A percentile compares a stretch with the other conserved stretches of the same genome.
Evolutionary conservation across 2,888 invertebrate species (phyloP).

Genomic region (Lissonota sp.): DNA sequence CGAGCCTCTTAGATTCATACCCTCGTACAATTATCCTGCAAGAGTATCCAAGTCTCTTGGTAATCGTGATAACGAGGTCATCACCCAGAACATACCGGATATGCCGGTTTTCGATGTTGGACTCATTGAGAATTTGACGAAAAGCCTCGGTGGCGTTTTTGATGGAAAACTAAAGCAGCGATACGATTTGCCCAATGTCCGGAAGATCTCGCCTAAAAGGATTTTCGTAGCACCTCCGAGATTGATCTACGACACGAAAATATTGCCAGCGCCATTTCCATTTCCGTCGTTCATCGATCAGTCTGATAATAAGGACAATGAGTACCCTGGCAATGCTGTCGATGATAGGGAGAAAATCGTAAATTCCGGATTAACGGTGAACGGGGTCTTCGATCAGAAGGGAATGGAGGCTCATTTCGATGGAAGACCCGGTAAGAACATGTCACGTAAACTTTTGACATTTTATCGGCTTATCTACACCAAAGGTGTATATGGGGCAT

Average conservation of each 20-base stretch:
- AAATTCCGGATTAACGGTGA: background rate
- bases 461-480: background rate
- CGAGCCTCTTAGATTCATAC: constrained; percentile 58
- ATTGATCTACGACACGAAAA: constrained; percentile 69
- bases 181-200: constrained; percentile 61
- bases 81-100: constrained; percentile 19
- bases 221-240: constrained; percentile 69
- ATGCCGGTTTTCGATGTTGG: constrained; percentile 46
- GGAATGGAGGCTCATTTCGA: background rate
- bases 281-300: constrained; percentile 22
- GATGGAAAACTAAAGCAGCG: constrained; percentile 41
- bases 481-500: background rate
- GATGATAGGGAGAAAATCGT: background rate
- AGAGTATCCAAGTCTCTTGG: constrained; percentile 7
- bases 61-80: background rate
- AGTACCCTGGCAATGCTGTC: too few species aligned
- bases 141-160: constrained; percentile 62
- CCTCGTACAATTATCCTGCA: constrained; percentile 23
- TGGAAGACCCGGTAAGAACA: constrained; percentile 38
- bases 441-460: background rate
- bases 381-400: constrained; percentile 29
- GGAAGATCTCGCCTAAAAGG: constrained; percentile 64
- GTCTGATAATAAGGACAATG: background rate
- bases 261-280: constrained; percentile 67
- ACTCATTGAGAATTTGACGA: constrained; percentile 54